Percentiles rank a stretch among this genome's conserved stretches.
phyloP scores from a whole-genome alignment of 2,113 vertebrate species.

The Cacatua alba region DNA sequence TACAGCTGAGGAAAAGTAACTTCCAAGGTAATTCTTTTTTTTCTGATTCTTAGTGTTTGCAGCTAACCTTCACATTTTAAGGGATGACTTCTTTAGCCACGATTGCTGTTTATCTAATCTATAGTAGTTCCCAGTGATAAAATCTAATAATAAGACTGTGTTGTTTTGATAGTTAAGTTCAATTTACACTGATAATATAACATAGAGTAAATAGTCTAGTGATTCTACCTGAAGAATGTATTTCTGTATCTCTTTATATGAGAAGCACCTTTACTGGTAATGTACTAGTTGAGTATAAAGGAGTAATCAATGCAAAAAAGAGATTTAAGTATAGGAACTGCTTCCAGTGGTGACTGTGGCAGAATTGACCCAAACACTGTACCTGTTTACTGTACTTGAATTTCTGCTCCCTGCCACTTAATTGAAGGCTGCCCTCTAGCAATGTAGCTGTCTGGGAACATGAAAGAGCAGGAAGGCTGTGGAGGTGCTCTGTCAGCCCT shows the following conservation, averaged over 20 bases:
- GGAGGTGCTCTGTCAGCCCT: neutral
- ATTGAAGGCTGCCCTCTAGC: neutral
- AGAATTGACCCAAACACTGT: neutral
- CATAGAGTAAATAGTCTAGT: neutral
- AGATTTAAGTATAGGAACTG: neutral
- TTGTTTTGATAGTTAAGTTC: neutral
- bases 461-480: neutral
- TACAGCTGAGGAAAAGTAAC: neutral
- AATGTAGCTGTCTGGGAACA: neutral
- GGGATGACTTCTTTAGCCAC: neutral
- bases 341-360: neutral
- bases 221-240: neutral
- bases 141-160: neutral
- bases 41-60: neutral
- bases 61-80: neutral
- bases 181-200: neutral
- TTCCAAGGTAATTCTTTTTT: neutral
- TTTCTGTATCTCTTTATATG: neutral
- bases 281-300: neutral
- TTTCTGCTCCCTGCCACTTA: neutral
- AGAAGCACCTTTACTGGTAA: neutral
- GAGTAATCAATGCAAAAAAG: neutral
- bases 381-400: neutral
- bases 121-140: neutral
- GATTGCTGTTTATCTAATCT: neutral